Percentiles rank a stretch among this genome's conserved stretches.
phyloP scores from a whole-genome alignment of 2,113 vertebrate species.

The Alosa alosa region DNA sequence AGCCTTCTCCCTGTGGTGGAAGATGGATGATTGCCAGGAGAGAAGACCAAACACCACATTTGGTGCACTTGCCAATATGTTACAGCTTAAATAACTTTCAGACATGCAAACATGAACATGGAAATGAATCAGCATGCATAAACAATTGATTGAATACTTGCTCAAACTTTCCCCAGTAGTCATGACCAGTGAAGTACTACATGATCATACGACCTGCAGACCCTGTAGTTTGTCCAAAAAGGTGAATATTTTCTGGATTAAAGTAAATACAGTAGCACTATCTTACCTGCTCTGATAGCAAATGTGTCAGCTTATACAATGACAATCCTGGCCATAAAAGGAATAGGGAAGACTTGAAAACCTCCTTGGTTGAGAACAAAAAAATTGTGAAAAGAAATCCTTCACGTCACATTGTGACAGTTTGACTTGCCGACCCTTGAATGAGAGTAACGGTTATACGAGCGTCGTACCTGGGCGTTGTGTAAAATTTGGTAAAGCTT shows the following conservation, averaged over 20 bases:
- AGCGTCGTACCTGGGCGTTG: conserved; percentile 69
- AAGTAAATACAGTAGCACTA: background rate
- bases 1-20: background rate
- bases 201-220: background rate
- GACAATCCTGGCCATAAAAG: background rate
- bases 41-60: background rate
- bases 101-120: background rate
- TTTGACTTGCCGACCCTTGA: conserved; percentile 9
- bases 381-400: background rate
- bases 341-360: background rate
- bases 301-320: background rate
- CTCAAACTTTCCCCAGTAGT: background rate
- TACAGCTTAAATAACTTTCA: background rate
- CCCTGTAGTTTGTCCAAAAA: background rate
- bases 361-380: background rate
- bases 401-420: background rate
- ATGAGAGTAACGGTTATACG: background rate
- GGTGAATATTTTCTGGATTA: background rate
- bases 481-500: conserved; percentile 66
- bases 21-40: background rate
- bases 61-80: background rate
- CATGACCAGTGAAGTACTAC: background rate
- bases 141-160: background rate
- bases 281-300: background rate
- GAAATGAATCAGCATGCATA: background rate